Evolutionary conservation across 2,113 vertebrate species (phyloP).

Genomic region (Talpa occidentalis): DNA sequence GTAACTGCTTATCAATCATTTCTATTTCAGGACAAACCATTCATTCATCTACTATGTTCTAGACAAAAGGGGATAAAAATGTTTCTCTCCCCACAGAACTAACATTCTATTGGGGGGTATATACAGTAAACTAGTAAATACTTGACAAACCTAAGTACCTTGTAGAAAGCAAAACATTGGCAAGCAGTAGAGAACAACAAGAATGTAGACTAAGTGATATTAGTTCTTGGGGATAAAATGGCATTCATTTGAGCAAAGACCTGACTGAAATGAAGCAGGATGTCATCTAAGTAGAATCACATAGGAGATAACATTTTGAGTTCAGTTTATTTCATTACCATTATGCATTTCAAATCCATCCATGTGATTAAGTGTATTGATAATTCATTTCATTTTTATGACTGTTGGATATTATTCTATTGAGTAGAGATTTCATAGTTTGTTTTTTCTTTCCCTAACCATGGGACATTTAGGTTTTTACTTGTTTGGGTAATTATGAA

Average conservation of each 20-base stretch:
- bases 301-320: neutral
- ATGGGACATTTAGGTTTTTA: neutral
- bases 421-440: neutral
- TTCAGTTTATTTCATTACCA: neutral
- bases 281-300: neutral
- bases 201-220: neutral
- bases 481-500: neutral
- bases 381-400: neutral
- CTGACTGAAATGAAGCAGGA: neutral
- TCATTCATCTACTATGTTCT: neutral
- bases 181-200: neutral
- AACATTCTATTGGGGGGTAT: neutral
- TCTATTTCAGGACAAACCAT: neutral
- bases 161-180: neutral
- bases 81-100: neutral
- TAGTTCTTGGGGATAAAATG: neutral
- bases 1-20: neutral
- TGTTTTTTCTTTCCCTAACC: neutral
- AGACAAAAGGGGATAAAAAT: neutral
- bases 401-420: neutral
- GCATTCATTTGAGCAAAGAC: neutral
- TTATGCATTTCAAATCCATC: neutral
- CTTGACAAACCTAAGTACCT: neutral
- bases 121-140: neutral
- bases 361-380: neutral